A percentile compares a stretch with the other conserved stretches of the same genome.
Conservation (phyloP, 2,888 invertebrate species). For the Dasysyrphus albostriatus region DNA sequence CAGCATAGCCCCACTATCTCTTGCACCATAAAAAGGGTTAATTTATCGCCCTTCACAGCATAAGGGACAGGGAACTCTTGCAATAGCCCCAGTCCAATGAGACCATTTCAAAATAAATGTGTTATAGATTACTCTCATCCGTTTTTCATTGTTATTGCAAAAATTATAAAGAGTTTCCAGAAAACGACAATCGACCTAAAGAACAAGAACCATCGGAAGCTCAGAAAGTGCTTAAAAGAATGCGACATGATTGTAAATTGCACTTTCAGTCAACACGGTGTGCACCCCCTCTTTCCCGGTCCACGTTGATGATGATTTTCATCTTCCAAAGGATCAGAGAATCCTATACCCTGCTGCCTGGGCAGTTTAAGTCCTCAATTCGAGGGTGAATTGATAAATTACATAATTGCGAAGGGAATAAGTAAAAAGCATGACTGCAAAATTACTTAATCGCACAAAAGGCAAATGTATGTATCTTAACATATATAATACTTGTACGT, state of each 20-base stretch:
- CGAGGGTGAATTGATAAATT: conserved; percentile 69
- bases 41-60: neutral
- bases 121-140: conserved; percentile 65
- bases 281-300: neutral
- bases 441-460: conserved; percentile 68
- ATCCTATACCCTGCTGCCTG: neutral
- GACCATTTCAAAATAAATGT: conserved; percentile 49
- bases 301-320: conserved; percentile 12
- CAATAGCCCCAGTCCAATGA: neutral
- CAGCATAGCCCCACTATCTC: no score
- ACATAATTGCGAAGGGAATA: conserved; percentile 63
- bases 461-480: conserved; percentile 34
- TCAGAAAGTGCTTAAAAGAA: conserved; percentile 51
- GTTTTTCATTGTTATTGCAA: conserved; percentile 46
- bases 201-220: conserved; percentile 43
- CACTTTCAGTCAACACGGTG: conserved; percentile 40
- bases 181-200: no score
- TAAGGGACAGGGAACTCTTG: conserved; percentile 2
- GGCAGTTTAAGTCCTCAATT: conserved; percentile 53
- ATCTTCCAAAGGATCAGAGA: conserved; percentile 29
- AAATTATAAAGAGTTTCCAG: conserved; percentile 24
- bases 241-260: conserved; percentile 73
- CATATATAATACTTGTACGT: neutral
- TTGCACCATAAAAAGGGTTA: no score
- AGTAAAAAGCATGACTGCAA: conserved; percentile 62